phyloP scores from a whole-genome alignment of 2,797 vertebrate genomes.

The Graptemys geographica region DNA sequence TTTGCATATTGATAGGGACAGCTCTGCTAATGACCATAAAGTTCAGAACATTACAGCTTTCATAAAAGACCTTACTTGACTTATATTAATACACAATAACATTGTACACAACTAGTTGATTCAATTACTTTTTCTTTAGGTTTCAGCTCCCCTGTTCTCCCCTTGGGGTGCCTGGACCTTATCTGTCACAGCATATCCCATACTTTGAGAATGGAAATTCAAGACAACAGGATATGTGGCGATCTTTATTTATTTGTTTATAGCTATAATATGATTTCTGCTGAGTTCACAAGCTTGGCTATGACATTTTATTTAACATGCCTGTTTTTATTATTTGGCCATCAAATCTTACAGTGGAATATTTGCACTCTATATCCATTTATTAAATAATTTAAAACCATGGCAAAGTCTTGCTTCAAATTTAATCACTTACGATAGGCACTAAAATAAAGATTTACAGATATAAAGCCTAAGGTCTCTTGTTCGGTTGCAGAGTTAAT shows the following conservation, averaged over 20 bases:
- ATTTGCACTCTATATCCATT: slow-evolving; percentile 4
- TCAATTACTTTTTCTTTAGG: too few species aligned
- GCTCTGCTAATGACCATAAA: neutral
- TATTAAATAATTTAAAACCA: slow-evolving; percentile 3
- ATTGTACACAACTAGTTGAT: neutral
- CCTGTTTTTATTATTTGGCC: slow-evolving; percentile 33
- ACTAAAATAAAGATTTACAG: slow-evolving; percentile 37
- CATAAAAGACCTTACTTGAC: neutral
- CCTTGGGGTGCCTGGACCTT: neutral
- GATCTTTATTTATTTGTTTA: neutral
- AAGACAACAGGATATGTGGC: neutral
- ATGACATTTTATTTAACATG: slow-evolving; percentile 25
- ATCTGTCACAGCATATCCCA: neutral
- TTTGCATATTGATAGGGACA: too few species aligned
- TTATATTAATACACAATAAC: neutral
- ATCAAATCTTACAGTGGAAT: slow-evolving; percentile 17
- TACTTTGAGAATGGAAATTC: neutral
- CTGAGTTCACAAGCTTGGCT: neutral
- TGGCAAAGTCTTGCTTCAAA: slow-evolving; percentile 1
- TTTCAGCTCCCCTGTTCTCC: neutral
- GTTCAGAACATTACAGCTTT: neutral
- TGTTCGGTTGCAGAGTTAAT: slow-evolving; percentile 45
- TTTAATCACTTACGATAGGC: slow-evolving; percentile 42
- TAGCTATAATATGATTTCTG: neutral
- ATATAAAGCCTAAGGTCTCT: slow-evolving; percentile 29